Evolutionary conservation across 2,797 vertebrate genomes (phyloP).

Genomic region (Rhyacichthys aspro): DNA sequence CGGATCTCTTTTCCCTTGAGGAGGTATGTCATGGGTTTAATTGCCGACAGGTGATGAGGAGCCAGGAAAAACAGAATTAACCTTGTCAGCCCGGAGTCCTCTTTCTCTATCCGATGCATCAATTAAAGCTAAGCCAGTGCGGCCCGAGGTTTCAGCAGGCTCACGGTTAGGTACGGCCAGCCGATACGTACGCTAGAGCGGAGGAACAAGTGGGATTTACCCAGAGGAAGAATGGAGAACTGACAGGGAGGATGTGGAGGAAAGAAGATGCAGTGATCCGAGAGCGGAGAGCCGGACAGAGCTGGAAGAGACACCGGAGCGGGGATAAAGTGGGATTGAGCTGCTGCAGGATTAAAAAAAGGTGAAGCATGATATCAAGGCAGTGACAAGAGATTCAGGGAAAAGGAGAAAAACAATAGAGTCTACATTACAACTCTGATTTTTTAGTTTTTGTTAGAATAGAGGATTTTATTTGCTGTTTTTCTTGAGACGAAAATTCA

Average conservation of each 20-base stretch:
- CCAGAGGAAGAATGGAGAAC: constrained; percentile 9
- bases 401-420: not conserved
- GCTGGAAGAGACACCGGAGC: constrained; percentile 43
- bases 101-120: constrained; percentile 62
- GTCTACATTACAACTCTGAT: too few relatives aligned
- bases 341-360: constrained; percentile 40
- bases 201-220: constrained; percentile 35
- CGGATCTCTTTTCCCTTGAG: constrained; percentile 25
- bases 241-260: constrained; percentile 34
- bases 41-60: constrained; percentile 69
- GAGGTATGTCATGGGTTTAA: constrained; percentile 70
- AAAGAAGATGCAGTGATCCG: constrained; percentile 32
- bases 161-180: constrained; percentile 52
- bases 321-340: constrained; percentile 66
- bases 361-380: constrained; percentile 35
- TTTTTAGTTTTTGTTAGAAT: too few relatives aligned
- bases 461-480: too few relatives aligned
- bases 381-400: constrained; percentile 10
- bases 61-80: constrained; percentile 80
- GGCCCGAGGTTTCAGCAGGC: constrained; percentile 56
- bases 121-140: constrained; percentile 72
- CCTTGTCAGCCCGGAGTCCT: constrained; percentile 72
- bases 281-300: constrained; percentile 46
- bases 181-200: constrained; percentile 35
- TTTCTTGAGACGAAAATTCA: too few relatives aligned